Evolutionary conservation across 2,113 vertebrate species (phyloP).

Genomic region (Rhadina sibilatrix): DNA sequence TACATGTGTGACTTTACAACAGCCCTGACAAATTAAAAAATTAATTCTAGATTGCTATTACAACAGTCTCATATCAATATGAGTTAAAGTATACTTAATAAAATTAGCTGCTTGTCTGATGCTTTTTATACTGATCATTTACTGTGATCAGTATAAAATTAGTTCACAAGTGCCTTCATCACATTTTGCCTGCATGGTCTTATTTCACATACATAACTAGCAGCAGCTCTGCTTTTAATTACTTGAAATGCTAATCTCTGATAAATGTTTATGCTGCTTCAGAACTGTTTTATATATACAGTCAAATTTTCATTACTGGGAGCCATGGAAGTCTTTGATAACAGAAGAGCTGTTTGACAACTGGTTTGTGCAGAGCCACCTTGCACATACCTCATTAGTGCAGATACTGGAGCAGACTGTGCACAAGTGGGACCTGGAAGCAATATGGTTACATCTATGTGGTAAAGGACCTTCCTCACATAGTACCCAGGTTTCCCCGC

Average conservation of each 20-base stretch:
- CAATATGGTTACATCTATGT: fast-evolving
- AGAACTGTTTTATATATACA: neutral
- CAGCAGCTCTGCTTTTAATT: conserved; percentile 5
- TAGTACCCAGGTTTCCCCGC: neutral
- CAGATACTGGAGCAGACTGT: neutral
- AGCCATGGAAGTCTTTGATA: neutral
- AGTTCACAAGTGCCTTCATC: neutral
- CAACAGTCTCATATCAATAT: neutral
- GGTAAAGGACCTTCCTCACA: neutral
- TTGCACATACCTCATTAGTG: neutral
- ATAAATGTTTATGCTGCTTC: neutral
- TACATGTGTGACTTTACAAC: neutral
- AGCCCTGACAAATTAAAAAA: neutral
- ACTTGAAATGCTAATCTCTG: conserved; percentile 15
- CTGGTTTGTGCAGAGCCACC: neutral
- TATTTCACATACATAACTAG: conserved; percentile 1
- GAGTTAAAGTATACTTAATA: neutral
- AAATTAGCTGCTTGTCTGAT: neutral
- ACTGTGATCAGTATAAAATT: neutral
- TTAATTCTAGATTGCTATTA: neutral
- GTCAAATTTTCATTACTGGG: neutral
- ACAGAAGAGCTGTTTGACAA: neutral
- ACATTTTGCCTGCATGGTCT: neutral
- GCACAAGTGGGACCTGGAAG: neutral
- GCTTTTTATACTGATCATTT: neutral